Conservation (phyloP, 2,888 invertebrate genomes). For the Tuta absoluta region DNA sequence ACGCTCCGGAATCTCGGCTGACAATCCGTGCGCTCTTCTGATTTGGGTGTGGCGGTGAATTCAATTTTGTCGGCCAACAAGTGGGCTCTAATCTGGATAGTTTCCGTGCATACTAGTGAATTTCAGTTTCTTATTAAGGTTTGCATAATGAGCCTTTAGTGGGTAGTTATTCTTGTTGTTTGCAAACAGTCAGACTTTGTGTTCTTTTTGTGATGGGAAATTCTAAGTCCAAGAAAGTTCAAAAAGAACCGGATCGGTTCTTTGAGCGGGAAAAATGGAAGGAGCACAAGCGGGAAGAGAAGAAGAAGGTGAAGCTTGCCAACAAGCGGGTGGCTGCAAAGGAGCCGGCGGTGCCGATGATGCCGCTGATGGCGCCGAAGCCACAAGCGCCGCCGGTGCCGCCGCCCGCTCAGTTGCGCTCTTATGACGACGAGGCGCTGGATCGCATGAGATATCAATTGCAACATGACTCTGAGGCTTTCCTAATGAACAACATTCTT, state of each 20-base stretch:
- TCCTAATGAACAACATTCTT: slow-evolving; percentile 88
- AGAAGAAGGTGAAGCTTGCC: slow-evolving; percentile 51
- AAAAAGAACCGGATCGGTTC: slow-evolving; percentile 68
- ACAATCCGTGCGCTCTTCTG: not conserved
- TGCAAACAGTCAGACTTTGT: not conserved
- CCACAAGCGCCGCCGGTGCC: slow-evolving; percentile 40
- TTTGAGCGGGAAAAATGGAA: slow-evolving; percentile 69
- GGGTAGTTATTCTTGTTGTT: not conserved
- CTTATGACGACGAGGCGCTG: slow-evolving; percentile 79
- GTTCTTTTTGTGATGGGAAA: slow-evolving; percentile 61
- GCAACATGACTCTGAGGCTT: slow-evolving; percentile 83
- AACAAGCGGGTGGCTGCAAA: slow-evolving; percentile 55
- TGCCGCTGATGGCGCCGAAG: slow-evolving; percentile 44
- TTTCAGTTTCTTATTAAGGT: not conserved
- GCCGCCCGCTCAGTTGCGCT: slow-evolving; percentile 56
- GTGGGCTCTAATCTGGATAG: no score
- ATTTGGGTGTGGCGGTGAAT: no score
- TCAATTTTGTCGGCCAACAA: no score
- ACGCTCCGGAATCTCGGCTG: not conserved
- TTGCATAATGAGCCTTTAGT: not conserved
- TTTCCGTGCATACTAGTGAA: not conserved
- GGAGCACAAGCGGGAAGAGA: slow-evolving; percentile 61
- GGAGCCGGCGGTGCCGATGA: slow-evolving; percentile 49
- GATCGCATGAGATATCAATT: slow-evolving; percentile 82
- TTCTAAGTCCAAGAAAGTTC: slow-evolving; percentile 63